phyloP scores from a whole-genome alignment of 2,888 invertebrate species.

The Sclerodermus sp. region DNA sequence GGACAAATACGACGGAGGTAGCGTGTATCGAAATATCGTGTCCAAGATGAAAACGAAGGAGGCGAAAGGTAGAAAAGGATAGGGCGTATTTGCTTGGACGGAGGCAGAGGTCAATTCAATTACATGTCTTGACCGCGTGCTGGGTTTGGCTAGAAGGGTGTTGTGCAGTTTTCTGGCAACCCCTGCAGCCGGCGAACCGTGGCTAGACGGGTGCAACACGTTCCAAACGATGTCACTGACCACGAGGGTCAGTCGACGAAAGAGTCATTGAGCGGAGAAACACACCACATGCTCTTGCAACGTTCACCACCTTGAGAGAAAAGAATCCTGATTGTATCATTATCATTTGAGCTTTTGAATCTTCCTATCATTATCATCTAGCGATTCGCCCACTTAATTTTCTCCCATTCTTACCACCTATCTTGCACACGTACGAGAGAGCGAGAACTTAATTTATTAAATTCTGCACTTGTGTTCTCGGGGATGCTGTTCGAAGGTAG shows the following conservation, averaged over 20 bases:
- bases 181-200: slow-evolving; percentile 10
- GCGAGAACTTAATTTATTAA: no score
- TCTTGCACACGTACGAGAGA: no score
- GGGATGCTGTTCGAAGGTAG: no score
- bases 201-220: slow-evolving; percentile 23
- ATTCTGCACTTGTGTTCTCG: no score
- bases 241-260: slow-evolving; percentile 12
- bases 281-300: no score
- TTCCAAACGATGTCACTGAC: slow-evolving; percentile 21
- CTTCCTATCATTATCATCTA: no score
- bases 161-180: slow-evolving; percentile 28
- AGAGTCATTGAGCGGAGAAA: slow-evolving; percentile 25
- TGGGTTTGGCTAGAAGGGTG: slow-evolving; percentile 22
- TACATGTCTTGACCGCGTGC: slow-evolving; percentile 27
- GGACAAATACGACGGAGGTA: slow-evolving; percentile 1
- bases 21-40: not conserved
- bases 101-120: slow-evolving; percentile 37
- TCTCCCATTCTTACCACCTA: no score
- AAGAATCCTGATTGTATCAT: no score
- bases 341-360: no score
- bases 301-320: no score
- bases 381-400: no score
- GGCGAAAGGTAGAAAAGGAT: not conserved
- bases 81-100: slow-evolving; percentile 16
- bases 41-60: slow-evolving; percentile 2